Base-by-base conservation (phyloP, 1,140 invertebrate species). In the Zaprionus tsacasi region DNA sequence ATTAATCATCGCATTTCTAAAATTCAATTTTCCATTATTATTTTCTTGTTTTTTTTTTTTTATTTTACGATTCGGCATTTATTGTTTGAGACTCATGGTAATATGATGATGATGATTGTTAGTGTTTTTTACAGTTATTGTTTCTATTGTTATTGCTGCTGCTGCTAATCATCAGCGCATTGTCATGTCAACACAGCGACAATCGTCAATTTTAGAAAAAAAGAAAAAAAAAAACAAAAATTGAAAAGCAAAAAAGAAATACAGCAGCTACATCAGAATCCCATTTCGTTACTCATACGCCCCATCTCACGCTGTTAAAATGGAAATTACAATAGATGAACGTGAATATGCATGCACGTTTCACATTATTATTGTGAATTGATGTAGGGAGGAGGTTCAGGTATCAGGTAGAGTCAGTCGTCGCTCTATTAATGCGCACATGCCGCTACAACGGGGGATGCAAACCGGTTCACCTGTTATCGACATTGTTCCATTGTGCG, bases 131-230 rank as follows among this genome's bases (percentile, higher is more conserved):
- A 33, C 38, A n/a, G 33, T 54, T 68, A 12, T 68, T 69, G 21
- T 40, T 48, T 48, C 48, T 68, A 43, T 63, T 45, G 48, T 68
- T 50, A 33, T 66, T 30, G 30, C 33, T 58, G 33, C 15, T 67
- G 8, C 27, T 59, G 64, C 80, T 83, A 82, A 83, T 82, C 67
- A 76, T 79, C 63, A 43, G 13, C 64, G 76, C 72, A 79, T 69
- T 79, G 81, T 76, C 67, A 72, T 59, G 72, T 61, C 50, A 60
- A 66, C 50, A 21, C 21, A 70, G 48, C 76, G 56, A 65, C 75
- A 82, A 76, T 74, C 65, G 67, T 52, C 64, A 81, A 70, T 72
- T 67, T 40, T 25, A 45, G 30, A n/a, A 21, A 27, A 35, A 21
- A 40, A 55, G 12, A 30, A 54, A n/a, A 13, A 25, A 54, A 54